Evolutionary conservation across 2,113 vertebrate species (phyloP), one percentile per base, ranked within the genome.

Genomic region (Colistium nudipinnis): DNA sequence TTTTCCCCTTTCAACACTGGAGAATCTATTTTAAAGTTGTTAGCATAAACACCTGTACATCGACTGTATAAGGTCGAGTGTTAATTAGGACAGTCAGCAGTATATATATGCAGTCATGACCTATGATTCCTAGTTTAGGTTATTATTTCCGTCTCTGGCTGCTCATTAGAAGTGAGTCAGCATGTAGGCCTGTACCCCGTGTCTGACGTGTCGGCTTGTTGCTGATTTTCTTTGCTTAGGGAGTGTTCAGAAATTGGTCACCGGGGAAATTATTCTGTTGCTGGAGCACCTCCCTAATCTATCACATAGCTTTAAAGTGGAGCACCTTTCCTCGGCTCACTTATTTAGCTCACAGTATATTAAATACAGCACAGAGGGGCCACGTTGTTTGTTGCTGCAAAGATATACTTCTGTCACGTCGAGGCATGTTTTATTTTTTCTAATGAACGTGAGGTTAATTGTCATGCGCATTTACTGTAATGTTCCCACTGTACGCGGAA

Each of bases 101-200:
- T 73, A 85, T 91, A 33, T 33, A 47, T 82, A 75, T 74, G 68
- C 64, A 76, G 78, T 81, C 74, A 70, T 92, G 90, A 92, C 86
- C 90, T 90, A 91, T 81, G 80, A 87, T 85, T 83, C 64, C 60
- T 65, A 71, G 68, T 85, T 81, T 78, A 65, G 67, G 82, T 90
- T 91, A 91, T 92, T 92, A 91, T 91, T 93, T 90, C 73, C 82
- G 71, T 75, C 82, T 88, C 78, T 67, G 83, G 88, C 75, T 83
- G 89, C 90, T 93, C 91, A 91, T 93, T 94, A 93, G 89, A 76
- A 84, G 76, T 83, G 86, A 91, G 87, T 92, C 90, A 86, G 87
- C 86, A 64, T 63, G 87, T 82, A 74, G 19, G 61, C 78, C 62
- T 31, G 49, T 63, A 57, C 64, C 74, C 82, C 54, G 52, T 19